Percentiles rank a stretch among this genome's conserved stretches.
These are phyloP conservation scores for Slavum lentiscoides DNA, from an alignment of 2,888 invertebrate genomes.

Conservation along the genomic window DNA sequence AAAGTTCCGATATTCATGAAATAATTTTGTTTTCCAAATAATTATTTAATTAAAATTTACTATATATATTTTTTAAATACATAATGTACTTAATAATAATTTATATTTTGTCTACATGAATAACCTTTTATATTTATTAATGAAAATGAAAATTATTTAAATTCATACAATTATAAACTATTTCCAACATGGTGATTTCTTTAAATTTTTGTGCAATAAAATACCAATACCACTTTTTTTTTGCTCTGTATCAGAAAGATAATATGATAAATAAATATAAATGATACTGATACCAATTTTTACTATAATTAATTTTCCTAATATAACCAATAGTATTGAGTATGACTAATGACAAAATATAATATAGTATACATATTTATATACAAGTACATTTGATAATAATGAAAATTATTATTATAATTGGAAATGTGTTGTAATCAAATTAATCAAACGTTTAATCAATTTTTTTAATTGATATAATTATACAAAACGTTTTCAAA, in stretches of 20 bases:
- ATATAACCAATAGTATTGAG: neutral
- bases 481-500: neutral
- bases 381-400: neutral
- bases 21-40: neutral
- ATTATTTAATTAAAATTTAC: neutral
- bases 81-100: no score
- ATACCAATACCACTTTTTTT: neutral
- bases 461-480: neutral
- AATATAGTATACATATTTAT: neutral
- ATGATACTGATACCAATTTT: no score
- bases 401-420: slow-evolving; percentile 11
- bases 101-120: no score
- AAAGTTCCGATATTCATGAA: neutral
- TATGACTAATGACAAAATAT: neutral
- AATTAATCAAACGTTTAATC: neutral
- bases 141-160: no score
- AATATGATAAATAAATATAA: neutral
- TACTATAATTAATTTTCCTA: neutral
- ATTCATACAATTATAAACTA: no score
- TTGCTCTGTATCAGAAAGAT: neutral
- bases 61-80: no score
- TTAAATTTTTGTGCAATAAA: neutral
- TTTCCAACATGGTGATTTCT: no score
- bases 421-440: neutral
- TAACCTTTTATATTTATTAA: no score